Percentiles rank a stretch among this genome's conserved stretches.
These are phyloP conservation scores for Piezodorus guildinii DNA, from an alignment of 1,140 invertebrate species.

Conservation along the genomic window DNA sequence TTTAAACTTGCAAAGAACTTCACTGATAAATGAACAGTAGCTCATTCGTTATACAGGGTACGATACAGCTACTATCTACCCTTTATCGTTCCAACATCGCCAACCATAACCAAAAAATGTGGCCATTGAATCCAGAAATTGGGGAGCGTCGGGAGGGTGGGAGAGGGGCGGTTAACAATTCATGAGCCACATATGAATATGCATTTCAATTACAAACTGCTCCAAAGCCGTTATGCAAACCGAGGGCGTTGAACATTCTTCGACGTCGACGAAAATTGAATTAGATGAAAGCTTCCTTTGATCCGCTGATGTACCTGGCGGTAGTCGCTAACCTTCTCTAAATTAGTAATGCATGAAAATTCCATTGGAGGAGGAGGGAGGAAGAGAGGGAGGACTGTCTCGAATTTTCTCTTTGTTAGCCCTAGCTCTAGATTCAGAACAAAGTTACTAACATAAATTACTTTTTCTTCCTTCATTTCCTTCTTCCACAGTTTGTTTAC, in stretches of 20 bases:
- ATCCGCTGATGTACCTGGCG: no score
- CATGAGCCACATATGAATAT: constrained; percentile 13
- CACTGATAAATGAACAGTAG: no score
- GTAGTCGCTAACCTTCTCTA: neutral
- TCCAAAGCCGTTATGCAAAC: constrained; percentile 7
- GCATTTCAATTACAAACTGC: constrained; percentile 13
- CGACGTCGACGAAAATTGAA: no score
- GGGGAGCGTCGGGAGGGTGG: no score
- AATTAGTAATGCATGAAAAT: constrained; percentile 14
- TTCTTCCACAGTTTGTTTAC: neutral
- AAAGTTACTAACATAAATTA: constrained; percentile 10
- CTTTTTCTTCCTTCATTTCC: neutral
- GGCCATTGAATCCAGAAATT: no score
- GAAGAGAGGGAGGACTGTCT: neutral
- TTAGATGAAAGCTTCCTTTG: no score
- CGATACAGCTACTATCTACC: no score
- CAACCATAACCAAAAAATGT: no score
- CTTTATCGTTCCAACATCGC: no score
- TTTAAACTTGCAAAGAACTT: no score
- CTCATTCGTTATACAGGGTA: no score
- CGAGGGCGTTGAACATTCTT: no score
- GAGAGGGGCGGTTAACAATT: neutral
- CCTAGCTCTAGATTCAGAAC: neutral
- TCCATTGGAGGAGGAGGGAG: neutral
- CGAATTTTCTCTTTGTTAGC: constrained; percentile 12